Percentiles rank a stretch among this genome's conserved stretches.
These are phyloP conservation scores for Poecilobothrus nobilitatus DNA, from an alignment of 2,888 invertebrate species.

Conservation along the genomic window DNA sequence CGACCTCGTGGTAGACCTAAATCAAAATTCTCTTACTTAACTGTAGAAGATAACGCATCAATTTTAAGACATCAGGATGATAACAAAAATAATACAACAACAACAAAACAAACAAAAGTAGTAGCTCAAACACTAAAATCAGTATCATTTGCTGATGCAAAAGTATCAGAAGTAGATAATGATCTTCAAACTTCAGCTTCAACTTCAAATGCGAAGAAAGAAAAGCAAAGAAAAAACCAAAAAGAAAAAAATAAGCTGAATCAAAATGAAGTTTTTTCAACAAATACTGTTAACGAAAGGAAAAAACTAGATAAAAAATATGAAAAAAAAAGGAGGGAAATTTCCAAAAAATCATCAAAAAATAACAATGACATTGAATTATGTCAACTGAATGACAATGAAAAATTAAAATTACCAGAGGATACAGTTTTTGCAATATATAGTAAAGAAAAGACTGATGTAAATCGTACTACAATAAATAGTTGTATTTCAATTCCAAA, in stretches of 20 bases:
- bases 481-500: conserved; percentile 31
- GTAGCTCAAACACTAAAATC: neutral
- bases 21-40: conserved; percentile 33
- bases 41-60: conserved; percentile 23
- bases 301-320: conserved; percentile 37
- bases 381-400: too few relatives aligned
- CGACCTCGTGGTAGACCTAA: conserved; percentile 34
- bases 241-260: conserved; percentile 25
- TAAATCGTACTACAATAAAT: conserved; percentile 19
- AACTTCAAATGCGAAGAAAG: neutral
- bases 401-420: too few relatives aligned
- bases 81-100: neutral
- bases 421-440: too few relatives aligned
- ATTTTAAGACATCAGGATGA: conserved; percentile 10
- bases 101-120: neutral
- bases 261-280: conserved; percentile 25
- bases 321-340: conserved; percentile 17
- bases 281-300: conserved; percentile 17
- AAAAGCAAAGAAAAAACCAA: conserved; percentile 30
- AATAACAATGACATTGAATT: neutral
- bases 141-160: neutral
- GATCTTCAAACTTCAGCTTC: conserved; percentile 20
- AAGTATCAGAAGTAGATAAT: neutral
- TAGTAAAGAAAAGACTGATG: too few relatives aligned
- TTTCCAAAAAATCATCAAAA: neutral